phyloP scores from a whole-genome alignment of 2,888 invertebrate genomes.

The Leptarthrus brevirostris region DNA sequence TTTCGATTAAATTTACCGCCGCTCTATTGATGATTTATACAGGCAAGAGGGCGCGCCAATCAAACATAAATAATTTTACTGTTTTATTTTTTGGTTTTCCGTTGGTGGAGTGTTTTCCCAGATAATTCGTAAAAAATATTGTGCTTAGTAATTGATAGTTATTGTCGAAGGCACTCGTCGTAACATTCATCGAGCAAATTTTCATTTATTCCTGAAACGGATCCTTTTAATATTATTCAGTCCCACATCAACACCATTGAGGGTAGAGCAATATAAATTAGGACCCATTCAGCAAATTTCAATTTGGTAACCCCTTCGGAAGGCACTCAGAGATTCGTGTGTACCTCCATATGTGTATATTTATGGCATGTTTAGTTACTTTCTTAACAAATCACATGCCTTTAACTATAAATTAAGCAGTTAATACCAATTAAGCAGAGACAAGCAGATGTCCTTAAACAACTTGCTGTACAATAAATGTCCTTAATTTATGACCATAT shows the following conservation, averaged over 20 bases:
- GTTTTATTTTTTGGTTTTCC: no score
- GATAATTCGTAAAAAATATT: no score
- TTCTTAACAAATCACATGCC: conserved; percentile 65
- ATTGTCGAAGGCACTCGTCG: no score
- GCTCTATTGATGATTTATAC: conserved; percentile 52
- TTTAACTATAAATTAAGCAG: conserved; percentile 64
- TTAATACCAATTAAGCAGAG: conserved; percentile 66
- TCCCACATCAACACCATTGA: conserved; percentile 32
- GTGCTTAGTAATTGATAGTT: no score
- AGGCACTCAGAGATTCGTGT: conserved; percentile 16
- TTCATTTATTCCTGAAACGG: conserved; percentile 11
- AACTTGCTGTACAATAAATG: conserved; percentile 59
- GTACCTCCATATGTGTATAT: conserved; percentile 47
- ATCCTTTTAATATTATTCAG: conserved; percentile 43
- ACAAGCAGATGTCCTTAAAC: conserved; percentile 62
- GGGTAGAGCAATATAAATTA: conserved; percentile 21
- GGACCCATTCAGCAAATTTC: conserved; percentile 45
- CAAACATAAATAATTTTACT: conserved; percentile 52
- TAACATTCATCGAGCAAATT: no score
- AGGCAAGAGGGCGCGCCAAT: conserved; percentile 54
- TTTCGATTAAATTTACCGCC: conserved; percentile 51
- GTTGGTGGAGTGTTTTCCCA: no score
- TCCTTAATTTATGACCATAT: conserved; percentile 60
- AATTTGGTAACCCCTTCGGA: conserved; percentile 44
- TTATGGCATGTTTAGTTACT: conserved; percentile 58